Evolutionary conservation across 1,140 invertebrate species (phyloP).

Genomic region (Chrysopa pallens): DNA sequence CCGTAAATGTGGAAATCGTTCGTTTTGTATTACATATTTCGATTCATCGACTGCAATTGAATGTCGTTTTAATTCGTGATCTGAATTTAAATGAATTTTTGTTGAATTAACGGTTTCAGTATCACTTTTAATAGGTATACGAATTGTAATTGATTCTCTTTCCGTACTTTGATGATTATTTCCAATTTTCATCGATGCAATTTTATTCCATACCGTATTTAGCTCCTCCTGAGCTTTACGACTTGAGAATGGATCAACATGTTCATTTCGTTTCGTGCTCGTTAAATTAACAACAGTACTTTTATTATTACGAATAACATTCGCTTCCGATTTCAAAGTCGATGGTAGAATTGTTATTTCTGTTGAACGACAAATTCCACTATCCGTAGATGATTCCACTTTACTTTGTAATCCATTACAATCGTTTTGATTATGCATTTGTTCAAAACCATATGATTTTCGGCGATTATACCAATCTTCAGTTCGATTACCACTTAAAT

Average conservation of each 20-base stretch:
- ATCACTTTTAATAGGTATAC: background rate
- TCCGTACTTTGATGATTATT: background rate
- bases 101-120: background rate
- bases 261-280: conserved; percentile 3
- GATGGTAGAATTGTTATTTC: conserved; percentile 26
- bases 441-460: conserved; percentile 57
- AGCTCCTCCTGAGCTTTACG: background rate
- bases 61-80: conserved; percentile 28
- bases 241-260: background rate
- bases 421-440: conserved; percentile 26
- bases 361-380: conserved; percentile 47
- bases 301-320: conserved; percentile 2
- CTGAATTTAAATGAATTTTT: conserved; percentile 3
- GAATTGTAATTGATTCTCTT: conserved; percentile 1
- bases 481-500: conserved; percentile 17
- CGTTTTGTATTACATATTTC: conserved; percentile 23
- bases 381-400: conserved; percentile 50
- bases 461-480: conserved; percentile 48
- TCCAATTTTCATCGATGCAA: background rate
- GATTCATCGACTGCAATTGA: conserved; percentile 36
- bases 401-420: conserved; percentile 19
- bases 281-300: conserved; percentile 17
- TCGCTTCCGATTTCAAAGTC: background rate
- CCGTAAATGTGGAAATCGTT: conserved; percentile 11
- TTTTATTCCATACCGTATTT: background rate